These are phyloP conservation scores for Harpalus rufipes DNA, from an alignment of 2,888 invertebrate genomes.

Conservation along the genomic window DNA sequence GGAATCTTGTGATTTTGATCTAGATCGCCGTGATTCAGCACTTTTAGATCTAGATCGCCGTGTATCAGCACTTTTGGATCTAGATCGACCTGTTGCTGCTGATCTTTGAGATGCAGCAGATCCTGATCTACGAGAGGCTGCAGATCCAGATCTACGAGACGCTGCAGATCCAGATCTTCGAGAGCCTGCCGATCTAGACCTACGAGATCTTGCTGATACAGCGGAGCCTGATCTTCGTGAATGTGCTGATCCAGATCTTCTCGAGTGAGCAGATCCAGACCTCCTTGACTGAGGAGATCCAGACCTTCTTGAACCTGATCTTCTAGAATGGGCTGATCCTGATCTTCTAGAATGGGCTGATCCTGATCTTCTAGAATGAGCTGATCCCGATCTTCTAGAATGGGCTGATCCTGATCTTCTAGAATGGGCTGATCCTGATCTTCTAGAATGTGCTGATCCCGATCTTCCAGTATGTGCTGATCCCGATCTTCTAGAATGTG, in stretches of 20 bases:
- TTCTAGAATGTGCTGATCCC: slow-evolving; percentile 69
- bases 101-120: slow-evolving; percentile 70
- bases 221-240: slow-evolving; percentile 68
- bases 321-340: slow-evolving; percentile 68
- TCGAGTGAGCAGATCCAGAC: slow-evolving; percentile 69
- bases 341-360: slow-evolving; percentile 69
- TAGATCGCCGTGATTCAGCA: slow-evolving; percentile 71
- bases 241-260: slow-evolving; percentile 69
- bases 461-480: slow-evolving; percentile 70
- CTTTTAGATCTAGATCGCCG: slow-evolving; percentile 71
- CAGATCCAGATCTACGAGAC: slow-evolving; percentile 71
- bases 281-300: slow-evolving; percentile 68
- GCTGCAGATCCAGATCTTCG: slow-evolving; percentile 67
- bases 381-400: slow-evolving; percentile 69
- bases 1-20: slow-evolving; percentile 71
- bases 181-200: slow-evolving; percentile 69
- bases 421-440: slow-evolving; percentile 69
- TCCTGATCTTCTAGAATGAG: slow-evolving; percentile 69
- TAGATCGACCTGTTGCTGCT: slow-evolving; percentile 65
- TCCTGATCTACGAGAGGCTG: slow-evolving; percentile 64
- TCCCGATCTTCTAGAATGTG: slow-evolving; percentile 65
- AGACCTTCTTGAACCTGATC: slow-evolving; percentile 69
- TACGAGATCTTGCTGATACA: slow-evolving; percentile 70
- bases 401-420: slow-evolving; percentile 69
- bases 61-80: slow-evolving; percentile 72